Evolutionary conservation across 2,797 vertebrate genomes (phyloP), one percentile per base, ranked within the genome.

Genomic region (Pseudomugil gertrudae): DNA sequence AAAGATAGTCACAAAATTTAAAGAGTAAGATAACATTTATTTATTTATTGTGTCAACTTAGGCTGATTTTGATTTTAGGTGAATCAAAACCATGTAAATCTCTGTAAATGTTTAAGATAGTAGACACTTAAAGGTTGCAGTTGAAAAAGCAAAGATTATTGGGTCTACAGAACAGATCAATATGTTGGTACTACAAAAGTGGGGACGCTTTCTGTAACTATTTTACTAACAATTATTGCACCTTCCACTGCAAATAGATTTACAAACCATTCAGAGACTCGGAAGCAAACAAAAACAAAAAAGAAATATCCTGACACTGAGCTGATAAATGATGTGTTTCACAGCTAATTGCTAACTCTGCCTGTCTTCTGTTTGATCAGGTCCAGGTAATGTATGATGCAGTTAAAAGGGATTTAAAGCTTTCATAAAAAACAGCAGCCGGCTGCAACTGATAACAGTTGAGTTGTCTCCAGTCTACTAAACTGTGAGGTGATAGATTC

Each of bases 41-140:
- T n/a, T n/a, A n/a, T n/a, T n/a, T n/a, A n/a, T n/a, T n/a, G n/a
- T n/a, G n/a, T n/a, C 30, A 56, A 47, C 52, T 30, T 55, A 14
- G 19, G 27, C 40, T 57, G 61, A 51, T 38, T 4, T 35, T 33
- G 30, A 50, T 27, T 43, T 64, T 68, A 67, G 52, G 61, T 58
- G 50, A 27, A 72, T 62, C 78, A 75, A 23, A 66, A 72, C 57
- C 5, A 57, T 45, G 57, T 38, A 29, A 69, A 60, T 50, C 38
- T 52, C n/a, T 50, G 23, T n/a, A 23, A 63, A 69, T 19, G 32
- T 56, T 51, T 19, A n/a, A 32, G 38, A 4, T 11, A 54, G 23
- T 9, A 17, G 30, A 69, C 35, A 51, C 38, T 21, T 27, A 29
- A 19, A n/a, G 45, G 24, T 52, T 19, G 26, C n/a, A 10, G 32